phyloP scores from a whole-genome alignment of 2,888 invertebrate genomes.

The Polymixis flavicincta region DNA sequence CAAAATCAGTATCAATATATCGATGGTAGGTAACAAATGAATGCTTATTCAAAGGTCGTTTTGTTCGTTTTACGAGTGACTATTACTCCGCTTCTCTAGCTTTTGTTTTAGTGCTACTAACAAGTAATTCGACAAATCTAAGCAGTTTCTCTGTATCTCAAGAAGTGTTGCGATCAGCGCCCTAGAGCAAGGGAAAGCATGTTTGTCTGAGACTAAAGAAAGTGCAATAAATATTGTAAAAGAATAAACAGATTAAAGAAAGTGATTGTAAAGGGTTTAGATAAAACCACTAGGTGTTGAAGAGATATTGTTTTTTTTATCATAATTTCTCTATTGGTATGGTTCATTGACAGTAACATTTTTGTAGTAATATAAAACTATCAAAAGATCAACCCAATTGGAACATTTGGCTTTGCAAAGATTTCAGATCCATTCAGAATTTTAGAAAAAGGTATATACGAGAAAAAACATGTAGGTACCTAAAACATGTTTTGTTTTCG shows the following conservation, averaged over 20 bases:
- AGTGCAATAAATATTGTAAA: conserved; percentile 30
- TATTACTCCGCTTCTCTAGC: neutral
- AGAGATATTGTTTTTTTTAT: neutral
- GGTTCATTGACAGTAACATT: fast-evolving
- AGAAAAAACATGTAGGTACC: too few relatives aligned
- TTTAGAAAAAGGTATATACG: neutral
- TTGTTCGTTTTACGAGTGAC: too few relatives aligned
- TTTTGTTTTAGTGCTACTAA: neutral
- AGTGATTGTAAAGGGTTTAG: conserved; percentile 7
- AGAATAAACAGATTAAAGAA: conserved; percentile 31
- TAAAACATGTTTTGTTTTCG: too few relatives aligned
- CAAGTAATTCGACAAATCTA: neutral
- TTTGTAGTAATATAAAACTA: neutral
- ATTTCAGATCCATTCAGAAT: neutral
- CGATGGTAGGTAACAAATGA: neutral
- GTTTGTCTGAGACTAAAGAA: conserved; percentile 20
- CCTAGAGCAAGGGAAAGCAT: conserved; percentile 32
- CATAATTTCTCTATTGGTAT: too few relatives aligned
- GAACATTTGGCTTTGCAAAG: neutral
- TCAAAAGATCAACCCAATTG: too few relatives aligned
- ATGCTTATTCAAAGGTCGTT: neutral
- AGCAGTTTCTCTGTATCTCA: neutral
- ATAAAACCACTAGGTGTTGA: neutral
- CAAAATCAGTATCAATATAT: neutral
- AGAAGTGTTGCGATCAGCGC: conserved; percentile 1